Evolutionary conservation across 2,797 vertebrate genomes (phyloP).

Genomic region (Halcyon smyrnensis): DNA sequence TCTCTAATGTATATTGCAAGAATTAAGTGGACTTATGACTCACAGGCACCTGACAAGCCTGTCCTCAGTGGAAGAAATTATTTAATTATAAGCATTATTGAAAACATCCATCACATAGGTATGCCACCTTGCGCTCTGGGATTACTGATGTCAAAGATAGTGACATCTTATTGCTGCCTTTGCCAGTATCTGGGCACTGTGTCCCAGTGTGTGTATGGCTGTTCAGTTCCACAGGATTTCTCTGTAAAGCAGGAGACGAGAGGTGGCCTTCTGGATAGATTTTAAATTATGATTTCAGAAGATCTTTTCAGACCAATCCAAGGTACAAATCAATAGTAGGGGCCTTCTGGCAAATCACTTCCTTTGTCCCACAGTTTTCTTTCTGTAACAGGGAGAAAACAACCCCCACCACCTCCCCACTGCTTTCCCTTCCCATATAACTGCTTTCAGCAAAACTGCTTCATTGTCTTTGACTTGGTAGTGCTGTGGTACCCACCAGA

Average conservation of each 20-base stretch:
- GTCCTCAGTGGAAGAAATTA: not conserved
- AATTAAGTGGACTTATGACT: conserved; percentile 26
- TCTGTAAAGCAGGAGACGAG: not conserved
- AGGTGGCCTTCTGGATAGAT: not conserved
- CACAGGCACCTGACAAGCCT: not conserved
- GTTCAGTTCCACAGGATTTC: not conserved
- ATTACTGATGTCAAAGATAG: not conserved
- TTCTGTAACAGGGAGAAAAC: not conserved
- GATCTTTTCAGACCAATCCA: not conserved
- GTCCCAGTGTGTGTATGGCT: not conserved
- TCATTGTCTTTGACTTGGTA: not conserved
- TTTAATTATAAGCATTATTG: conserved; percentile 13
- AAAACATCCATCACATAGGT: not conserved
- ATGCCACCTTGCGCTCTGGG: not conserved
- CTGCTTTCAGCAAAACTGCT: not conserved
- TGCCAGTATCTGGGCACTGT: not conserved
- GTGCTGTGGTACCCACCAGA: not conserved
- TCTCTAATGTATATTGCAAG: not conserved
- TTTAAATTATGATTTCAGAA: not conserved
- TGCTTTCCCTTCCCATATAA: not conserved
- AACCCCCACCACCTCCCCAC: rapidly evolving
- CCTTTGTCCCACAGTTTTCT: not conserved
- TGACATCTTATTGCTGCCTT: not conserved
- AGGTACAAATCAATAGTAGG: not conserved
- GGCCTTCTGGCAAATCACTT: not conserved